These are phyloP conservation scores for Tachina lurida DNA, from an alignment of 2,888 invertebrate genomes.

Conservation along the genomic window DNA sequence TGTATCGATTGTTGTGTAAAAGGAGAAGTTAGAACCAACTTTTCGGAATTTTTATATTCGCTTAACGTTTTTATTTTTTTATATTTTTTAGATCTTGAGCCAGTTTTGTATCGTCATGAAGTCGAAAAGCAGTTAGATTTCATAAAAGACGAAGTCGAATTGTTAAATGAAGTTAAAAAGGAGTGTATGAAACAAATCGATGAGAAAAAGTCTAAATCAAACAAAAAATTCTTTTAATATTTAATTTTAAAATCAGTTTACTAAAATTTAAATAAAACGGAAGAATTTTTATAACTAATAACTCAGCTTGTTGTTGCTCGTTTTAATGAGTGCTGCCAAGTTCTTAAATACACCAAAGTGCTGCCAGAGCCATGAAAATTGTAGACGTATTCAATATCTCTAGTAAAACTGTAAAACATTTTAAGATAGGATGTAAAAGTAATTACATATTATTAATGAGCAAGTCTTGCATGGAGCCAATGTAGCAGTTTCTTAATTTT, in stretches of 20 bases:
- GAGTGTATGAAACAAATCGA: slow-evolving; percentile 68
- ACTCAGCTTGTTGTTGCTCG: no score
- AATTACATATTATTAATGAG: no score
- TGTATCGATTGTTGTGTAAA: slow-evolving; percentile 79
- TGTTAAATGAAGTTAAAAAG: slow-evolving; percentile 76
- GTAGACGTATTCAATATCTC: no score
- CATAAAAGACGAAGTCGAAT: slow-evolving; percentile 80
- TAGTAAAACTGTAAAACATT: no score
- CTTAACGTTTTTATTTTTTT: background rate
- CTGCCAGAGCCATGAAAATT: no score
- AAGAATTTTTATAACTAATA: background rate
- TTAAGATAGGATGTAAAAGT: no score
- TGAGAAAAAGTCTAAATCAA: slow-evolving; percentile 1
- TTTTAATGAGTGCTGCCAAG: no score
- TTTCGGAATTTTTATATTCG: background rate
- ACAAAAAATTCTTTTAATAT: background rate
- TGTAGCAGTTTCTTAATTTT: no score
- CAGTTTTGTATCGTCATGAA: slow-evolving; percentile 66
- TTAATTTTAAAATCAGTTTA: background rate
- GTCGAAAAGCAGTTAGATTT: slow-evolving; percentile 78
- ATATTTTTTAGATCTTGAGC: slow-evolving; percentile 64
- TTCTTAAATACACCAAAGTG: no score
- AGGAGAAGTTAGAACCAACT: slow-evolving; percentile 75
- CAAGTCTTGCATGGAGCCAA: no score
- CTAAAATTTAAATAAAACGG: background rate